Evolutionary conservation across 2,113 vertebrate genomes (phyloP), one percentile per base, ranked within the genome.

Genomic region (Tyto alba): DNA sequence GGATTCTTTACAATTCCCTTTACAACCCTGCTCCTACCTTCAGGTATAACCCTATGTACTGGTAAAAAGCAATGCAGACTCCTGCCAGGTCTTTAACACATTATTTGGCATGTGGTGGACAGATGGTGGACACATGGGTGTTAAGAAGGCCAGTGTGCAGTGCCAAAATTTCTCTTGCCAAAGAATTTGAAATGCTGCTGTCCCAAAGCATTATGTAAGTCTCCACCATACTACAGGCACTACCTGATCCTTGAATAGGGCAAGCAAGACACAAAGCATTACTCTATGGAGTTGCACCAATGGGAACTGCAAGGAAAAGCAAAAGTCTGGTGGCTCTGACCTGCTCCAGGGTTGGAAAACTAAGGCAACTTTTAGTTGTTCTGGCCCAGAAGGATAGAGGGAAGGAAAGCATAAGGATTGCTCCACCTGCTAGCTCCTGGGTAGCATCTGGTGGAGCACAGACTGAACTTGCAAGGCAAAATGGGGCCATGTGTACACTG

Each of bases 101-200:
- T 32, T 72, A 9, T 56, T 40, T 63, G 86, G 80, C 76, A 36
- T 40, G 52, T 82, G 73, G 80, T 73, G 80, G 84, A 89, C 95
- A 95, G 94, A 91, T 12, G 56, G 95, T 32, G 89, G 89, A 78
- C 87, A 76, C 66, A 40, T 5, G 66, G 77, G 66, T 67, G 80
- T 72, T 78, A 82, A 85, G 86, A 85, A 73, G 62, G 66, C 34
- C 40, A 76, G 34, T 0, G 6, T 25, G 18, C 78, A 0, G 3
- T 60, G 92, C 86, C 95, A 95, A 63, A 74, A 78, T 34, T 89
- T 53, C 29, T 85, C 48, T 56, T 69, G 56, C 86, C 64, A 55
- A 81, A 85, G 66, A 62, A 84, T 69, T 17, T 50, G 45, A 95
- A 85, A 80, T 11, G 59, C 20, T 76, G 56, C 47, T 71, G 40